Evolutionary conservation across 2,797 vertebrate species (phyloP).

Genomic region (Chelon auratus): DNA sequence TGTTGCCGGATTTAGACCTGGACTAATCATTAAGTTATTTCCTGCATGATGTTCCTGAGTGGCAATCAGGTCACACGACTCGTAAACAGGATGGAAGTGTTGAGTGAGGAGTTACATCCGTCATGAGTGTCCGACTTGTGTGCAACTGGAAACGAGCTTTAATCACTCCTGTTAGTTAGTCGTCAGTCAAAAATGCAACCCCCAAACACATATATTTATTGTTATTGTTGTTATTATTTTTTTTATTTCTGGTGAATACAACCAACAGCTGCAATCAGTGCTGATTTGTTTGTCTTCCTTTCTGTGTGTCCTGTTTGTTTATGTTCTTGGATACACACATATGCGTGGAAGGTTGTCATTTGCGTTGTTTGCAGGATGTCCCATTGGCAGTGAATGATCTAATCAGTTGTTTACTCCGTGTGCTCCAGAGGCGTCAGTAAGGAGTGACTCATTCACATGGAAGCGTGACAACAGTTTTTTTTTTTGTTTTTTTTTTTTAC

Average conservation of each 20-base stretch:
- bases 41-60: constrained; percentile 83
- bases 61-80: constrained; percentile 81
- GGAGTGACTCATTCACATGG: constrained; percentile 58
- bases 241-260: constrained; percentile 30
- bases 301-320: constrained; percentile 52
- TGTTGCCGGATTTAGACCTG: constrained; percentile 71
- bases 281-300: constrained; percentile 81
- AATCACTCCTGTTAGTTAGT: constrained; percentile 50
- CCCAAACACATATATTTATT: constrained; percentile 28
- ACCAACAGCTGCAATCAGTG: constrained; percentile 61
- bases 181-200: constrained; percentile 36
- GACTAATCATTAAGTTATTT: constrained; percentile 82
- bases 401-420: constrained; percentile 81
- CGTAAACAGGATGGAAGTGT: constrained; percentile 87
- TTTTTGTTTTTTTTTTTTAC: constrained; percentile 37
- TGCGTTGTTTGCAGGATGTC: constrained; percentile 75
- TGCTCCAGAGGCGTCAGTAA: constrained; percentile 61
- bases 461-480: constrained; percentile 25
- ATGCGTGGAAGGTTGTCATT: constrained; percentile 68
- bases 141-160: constrained; percentile 48
- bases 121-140: constrained; percentile 70
- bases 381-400: constrained; percentile 74
- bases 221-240: constrained; percentile 34
- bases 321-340: constrained; percentile 61
- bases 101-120: constrained; percentile 87